A percentile compares a stretch with the other conserved stretches of the same genome.
phyloP scores from a whole-genome alignment of 2,888 invertebrate genomes.

The Taenaris catops region DNA sequence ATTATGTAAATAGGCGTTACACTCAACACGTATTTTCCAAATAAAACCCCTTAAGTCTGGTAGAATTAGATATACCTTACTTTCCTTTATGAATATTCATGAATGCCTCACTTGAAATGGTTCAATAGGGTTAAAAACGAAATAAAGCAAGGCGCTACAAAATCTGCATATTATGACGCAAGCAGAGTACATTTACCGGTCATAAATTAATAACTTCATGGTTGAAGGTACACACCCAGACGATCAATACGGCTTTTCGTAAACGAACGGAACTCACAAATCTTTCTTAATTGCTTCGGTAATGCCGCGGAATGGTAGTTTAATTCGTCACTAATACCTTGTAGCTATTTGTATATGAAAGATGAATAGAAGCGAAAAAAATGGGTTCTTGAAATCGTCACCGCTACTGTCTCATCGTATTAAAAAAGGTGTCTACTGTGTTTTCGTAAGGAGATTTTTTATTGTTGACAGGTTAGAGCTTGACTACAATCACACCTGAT shows the following conservation, averaged over 20 bases:
- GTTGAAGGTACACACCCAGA: slow-evolving; percentile 6
- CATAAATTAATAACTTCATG: slow-evolving; percentile 12
- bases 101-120: slow-evolving; percentile 6
- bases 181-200: slow-evolving; percentile 2
- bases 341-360: too few relatives aligned
- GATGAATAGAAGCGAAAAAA: too few relatives aligned
- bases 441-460: too few relatives aligned
- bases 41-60: too few relatives aligned
- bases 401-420: too few relatives aligned
- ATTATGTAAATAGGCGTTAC: too few relatives aligned
- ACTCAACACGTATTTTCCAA: too few relatives aligned
- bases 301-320: slow-evolving; percentile 1
- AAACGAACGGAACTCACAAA: slow-evolving; percentile 8
- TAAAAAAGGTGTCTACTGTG: too few relatives aligned
- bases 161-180: slow-evolving; percentile 11
- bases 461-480: too few relatives aligned
- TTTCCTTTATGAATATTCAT: slow-evolving; percentile 7
- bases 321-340: background rate
- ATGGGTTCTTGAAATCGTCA: too few relatives aligned
- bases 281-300: slow-evolving; percentile 5
- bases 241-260: slow-evolving; percentile 8
- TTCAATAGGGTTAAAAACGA: slow-evolving; percentile 9
- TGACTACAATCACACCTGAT: too few relatives aligned
- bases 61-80: too few relatives aligned
- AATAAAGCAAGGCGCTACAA: slow-evolving; percentile 8